A percentile compares a stretch with the other conserved stretches of the same genome.
phyloP scores from a whole-genome alignment of 1,140 invertebrate genomes.

The Laupala kohalensis region DNA sequence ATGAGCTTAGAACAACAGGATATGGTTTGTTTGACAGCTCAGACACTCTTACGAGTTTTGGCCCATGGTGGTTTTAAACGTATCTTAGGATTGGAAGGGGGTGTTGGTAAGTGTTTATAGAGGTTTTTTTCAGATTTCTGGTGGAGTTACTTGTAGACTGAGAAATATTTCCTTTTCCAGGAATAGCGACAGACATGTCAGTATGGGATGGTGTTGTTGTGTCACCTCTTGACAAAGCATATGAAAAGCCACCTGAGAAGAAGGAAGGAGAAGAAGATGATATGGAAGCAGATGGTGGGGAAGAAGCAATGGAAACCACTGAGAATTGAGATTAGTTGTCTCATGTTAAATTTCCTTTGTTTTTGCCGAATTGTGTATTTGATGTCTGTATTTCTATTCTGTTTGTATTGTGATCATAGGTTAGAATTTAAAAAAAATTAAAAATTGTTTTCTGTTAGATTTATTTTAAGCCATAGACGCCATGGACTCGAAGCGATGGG shows the following conservation, averaged over 20 bases:
- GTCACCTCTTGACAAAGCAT: slow-evolving; percentile 79
- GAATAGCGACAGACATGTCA: slow-evolving; percentile 69
- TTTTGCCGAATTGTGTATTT: neutral
- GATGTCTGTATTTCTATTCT: slow-evolving; percentile 1
- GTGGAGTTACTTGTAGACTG: neutral
- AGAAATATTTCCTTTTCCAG: neutral
- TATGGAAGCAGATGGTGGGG: slow-evolving; percentile 35
- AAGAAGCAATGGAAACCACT: slow-evolving; percentile 22
- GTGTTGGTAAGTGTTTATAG: slow-evolving; percentile 29
- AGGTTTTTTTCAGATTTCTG: neutral
- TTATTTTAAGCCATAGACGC: neutral
- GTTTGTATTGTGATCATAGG: neutral
- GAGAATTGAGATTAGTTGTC: slow-evolving; percentile 11
- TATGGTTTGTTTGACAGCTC: slow-evolving; percentile 79
- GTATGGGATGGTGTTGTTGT: slow-evolving; percentile 93
- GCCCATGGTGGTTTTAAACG: slow-evolving; percentile 85
- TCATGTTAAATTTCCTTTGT: neutral
- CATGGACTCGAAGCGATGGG: no score
- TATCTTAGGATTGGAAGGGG: slow-evolving; percentile 57
- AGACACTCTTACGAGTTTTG: slow-evolving; percentile 76
- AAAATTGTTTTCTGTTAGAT: neutral
- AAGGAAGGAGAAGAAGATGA: slow-evolving; percentile 42
- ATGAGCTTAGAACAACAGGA: slow-evolving; percentile 93
- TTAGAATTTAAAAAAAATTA: neutral
- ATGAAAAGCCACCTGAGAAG: slow-evolving; percentile 53